phyloP scores from a whole-genome alignment of 2,888 invertebrate genomes.

The Portevinia maculata region DNA sequence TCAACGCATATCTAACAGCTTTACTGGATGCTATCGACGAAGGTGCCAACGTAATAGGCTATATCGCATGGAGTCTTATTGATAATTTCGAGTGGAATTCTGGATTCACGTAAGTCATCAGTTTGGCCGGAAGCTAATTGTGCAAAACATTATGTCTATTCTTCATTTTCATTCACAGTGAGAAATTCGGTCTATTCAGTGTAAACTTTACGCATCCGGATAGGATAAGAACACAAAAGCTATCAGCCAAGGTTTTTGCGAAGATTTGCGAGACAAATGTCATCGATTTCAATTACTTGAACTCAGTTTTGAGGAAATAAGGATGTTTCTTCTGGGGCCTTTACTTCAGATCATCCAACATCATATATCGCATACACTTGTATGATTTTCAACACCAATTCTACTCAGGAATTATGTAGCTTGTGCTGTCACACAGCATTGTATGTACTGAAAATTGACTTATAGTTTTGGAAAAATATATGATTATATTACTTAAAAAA shows the following conservation, averaged over 20 bases:
- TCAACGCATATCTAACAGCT: constrained; percentile 81
- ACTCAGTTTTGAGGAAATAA: too few species aligned
- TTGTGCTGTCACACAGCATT: too few species aligned
- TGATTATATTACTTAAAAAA: too few species aligned
- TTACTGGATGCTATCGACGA: constrained; percentile 84
- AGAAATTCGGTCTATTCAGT: constrained; percentile 88
- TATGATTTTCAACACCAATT: too few species aligned
- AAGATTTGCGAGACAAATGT: constrained; percentile 83
- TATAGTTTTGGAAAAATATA: too few species aligned
- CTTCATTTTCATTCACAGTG: constrained; percentile 43
- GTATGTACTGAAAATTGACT: too few species aligned
- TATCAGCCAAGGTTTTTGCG: constrained; percentile 85
- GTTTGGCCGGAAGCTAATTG: constrained; percentile 75
- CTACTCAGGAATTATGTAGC: too few species aligned
- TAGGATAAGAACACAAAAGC: constrained; percentile 87
- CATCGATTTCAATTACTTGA: constrained; percentile 81
- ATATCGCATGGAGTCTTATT: too few species aligned
- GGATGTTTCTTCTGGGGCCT: too few species aligned
- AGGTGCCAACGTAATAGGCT: too few species aligned
- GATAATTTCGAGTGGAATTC: constrained; percentile 92
- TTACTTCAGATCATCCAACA: too few species aligned
- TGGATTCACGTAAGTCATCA: constrained; percentile 90
- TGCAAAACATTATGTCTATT: not conserved
- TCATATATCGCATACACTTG: too few species aligned
- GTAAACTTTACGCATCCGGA: constrained; percentile 88